Conservation (phyloP, 2,888 invertebrate genomes). For the Pemphredon lugubris region DNA sequence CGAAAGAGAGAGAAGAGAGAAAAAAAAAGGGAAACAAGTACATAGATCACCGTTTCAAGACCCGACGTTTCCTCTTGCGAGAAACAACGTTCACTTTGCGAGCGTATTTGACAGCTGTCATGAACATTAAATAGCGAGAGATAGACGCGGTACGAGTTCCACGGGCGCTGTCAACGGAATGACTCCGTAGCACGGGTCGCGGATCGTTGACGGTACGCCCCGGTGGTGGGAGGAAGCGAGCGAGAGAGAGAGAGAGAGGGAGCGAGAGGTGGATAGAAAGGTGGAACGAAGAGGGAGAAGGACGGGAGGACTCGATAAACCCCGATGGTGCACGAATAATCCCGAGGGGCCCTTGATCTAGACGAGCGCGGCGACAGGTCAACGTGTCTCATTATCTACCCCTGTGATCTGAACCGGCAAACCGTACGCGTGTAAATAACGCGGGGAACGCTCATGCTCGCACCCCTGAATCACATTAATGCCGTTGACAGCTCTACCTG, state of each 20-base stretch:
- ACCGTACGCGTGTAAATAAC: constrained; percentile 53
- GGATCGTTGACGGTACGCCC: constrained; percentile 33
- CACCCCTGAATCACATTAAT: constrained; percentile 59
- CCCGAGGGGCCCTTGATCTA: constrained; percentile 19
- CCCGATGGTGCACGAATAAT: constrained; percentile 7
- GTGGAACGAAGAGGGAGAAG: constrained; percentile 4
- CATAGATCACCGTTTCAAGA: no score
- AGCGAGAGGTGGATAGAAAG: constrained; percentile 30
- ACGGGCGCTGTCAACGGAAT: constrained; percentile 75
- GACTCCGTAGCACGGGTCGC: constrained; percentile 61
- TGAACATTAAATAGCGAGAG: background rate
- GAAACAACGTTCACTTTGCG: background rate
- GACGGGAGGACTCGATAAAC: constrained; percentile 11
- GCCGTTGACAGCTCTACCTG: constrained; percentile 49
- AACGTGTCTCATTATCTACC: constrained; percentile 57
- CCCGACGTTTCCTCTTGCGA: no score
- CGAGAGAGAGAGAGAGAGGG: no score
- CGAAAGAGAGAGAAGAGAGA: no score
- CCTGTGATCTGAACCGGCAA: constrained; percentile 48
- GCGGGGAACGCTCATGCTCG: constrained; percentile 39
- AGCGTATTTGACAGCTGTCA: constrained; percentile 59
- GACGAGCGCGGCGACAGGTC: constrained; percentile 50
- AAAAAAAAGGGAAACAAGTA: background rate
- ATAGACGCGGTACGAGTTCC: constrained; percentile 38
- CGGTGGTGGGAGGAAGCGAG: constrained; percentile 29